Base-by-base conservation (phyloP, 2,113 vertebrate species). In the Malurus alboscapulatus region DNA sequence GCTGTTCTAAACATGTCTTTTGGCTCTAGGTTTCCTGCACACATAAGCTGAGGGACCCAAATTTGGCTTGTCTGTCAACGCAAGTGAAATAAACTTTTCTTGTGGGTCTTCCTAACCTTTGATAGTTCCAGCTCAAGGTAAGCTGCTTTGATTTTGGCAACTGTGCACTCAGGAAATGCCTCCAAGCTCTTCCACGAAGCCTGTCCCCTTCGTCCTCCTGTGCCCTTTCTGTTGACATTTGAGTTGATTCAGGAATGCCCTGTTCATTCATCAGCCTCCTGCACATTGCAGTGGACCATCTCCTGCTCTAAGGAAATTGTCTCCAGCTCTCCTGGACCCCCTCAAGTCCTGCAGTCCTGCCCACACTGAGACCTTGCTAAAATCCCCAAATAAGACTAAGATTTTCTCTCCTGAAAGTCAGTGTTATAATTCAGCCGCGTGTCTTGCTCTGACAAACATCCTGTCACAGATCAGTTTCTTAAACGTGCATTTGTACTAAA, bases 271-370 rank as follows among this genome's bases (percentile, higher is more conserved):
- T 13, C 2, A 0, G 9, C 17, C 14, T 76, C 19, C 78, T 65
- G 30, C n/a, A 48, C 21, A 1, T 4, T 11, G 24, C 36, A 71
- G 2, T 8, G 21, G 16, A 22, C 30, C 0, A 0, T 17, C 24
- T 24, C 38, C 7, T 58, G 40, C 58, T 71, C 53, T 2, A 2
- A 61, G 25, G 18, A 44, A 12, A 3, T 14, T 53, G 25, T 19
- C 29, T 3, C 10, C 47, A 59, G 19, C 29, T 66, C 18, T 73
- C 20, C 40, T 36, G 21, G n/a, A 54, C 4, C 2, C 15, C 10
- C 15, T 27, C 27, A 65, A 66, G 20, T n/a, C 55, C 40, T 44
- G 30, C 26, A 92, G 62, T 66, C 58, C 68, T 50, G 29, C 42
- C 76, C 45, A 57, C 9, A 9, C 24, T 7, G 24, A 50, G 12